phyloP scores from a whole-genome alignment of 92 coral and sea anemone species.

The Paramuricea clavata region DNA sequence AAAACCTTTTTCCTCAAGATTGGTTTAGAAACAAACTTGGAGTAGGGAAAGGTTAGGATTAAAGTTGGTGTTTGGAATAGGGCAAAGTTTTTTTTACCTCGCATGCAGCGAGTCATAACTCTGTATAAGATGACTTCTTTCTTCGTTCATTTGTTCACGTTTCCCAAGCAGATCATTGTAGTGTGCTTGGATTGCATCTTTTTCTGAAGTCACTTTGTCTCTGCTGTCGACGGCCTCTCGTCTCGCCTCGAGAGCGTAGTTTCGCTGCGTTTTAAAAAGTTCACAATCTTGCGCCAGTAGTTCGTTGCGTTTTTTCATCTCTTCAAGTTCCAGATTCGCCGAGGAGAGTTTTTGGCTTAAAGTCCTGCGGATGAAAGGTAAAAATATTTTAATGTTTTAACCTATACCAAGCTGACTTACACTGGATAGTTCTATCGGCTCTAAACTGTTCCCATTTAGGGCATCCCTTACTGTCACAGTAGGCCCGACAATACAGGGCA shows the following conservation, averaged over 20 bases:
- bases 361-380: not conserved
- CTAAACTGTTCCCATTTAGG: no score
- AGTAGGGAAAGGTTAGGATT: no score
- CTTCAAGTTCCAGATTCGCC: conserved; percentile 73
- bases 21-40: no score
- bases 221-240: conserved; percentile 82
- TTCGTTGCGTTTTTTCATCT: conserved; percentile 74
- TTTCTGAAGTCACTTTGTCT: conserved; percentile 69
- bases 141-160: conserved; percentile 37
- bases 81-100: not conserved
- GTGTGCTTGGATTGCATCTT: conserved; percentile 70
- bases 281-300: conserved; percentile 75
- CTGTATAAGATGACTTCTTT: not conserved
- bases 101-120: conserved; percentile 10
- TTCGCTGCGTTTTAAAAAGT: conserved; percentile 83
- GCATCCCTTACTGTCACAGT: no score
- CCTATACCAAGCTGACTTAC: no score
- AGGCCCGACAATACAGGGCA: no score
- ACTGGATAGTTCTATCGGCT: no score
- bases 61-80: not conserved
- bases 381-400: not conserved
- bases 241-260: conserved; percentile 73
- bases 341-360: conserved; percentile 77
- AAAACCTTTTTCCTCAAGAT: no score
- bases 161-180: conserved; percentile 50